These are phyloP conservation scores for Paradisaea rubra DNA, from an alignment of 2,113 vertebrate species.

Conservation along the genomic window DNA sequence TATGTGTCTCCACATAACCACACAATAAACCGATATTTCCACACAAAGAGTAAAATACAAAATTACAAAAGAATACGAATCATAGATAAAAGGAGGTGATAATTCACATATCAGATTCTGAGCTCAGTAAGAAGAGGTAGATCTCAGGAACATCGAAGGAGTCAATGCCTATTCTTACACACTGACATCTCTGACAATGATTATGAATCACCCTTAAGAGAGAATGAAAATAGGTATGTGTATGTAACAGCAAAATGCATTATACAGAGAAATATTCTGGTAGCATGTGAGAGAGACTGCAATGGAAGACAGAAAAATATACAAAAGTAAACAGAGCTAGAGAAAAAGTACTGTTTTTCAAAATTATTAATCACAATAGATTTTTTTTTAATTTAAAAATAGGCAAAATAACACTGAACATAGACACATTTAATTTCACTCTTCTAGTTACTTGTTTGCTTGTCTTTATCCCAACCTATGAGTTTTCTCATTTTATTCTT, in stretches of 20 bases:
- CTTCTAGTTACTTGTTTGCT: background rate
- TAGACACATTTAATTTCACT: background rate
- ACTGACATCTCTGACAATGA: background rate
- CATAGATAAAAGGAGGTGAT: background rate
- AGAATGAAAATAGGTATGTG: background rate
- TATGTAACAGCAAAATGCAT: background rate
- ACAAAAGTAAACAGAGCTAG: background rate
- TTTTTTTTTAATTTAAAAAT: background rate
- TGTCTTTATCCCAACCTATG: background rate
- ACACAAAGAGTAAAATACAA: background rate
- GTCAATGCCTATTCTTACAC: background rate
- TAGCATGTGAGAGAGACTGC: background rate
- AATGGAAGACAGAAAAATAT: background rate
- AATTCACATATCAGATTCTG: background rate
- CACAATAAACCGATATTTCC: background rate
- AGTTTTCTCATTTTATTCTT: background rate
- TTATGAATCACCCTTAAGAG: background rate
- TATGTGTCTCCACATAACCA: background rate
- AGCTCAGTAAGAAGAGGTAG: background rate
- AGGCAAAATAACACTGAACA: background rate
- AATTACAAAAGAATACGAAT: background rate
- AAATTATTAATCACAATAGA: background rate
- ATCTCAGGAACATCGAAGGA: background rate
- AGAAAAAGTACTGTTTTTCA: background rate
- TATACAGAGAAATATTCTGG: background rate